These are phyloP conservation scores for Anolis sagrei DNA, from an alignment of 2,113 vertebrate genomes.

Conservation along the genomic window DNA sequence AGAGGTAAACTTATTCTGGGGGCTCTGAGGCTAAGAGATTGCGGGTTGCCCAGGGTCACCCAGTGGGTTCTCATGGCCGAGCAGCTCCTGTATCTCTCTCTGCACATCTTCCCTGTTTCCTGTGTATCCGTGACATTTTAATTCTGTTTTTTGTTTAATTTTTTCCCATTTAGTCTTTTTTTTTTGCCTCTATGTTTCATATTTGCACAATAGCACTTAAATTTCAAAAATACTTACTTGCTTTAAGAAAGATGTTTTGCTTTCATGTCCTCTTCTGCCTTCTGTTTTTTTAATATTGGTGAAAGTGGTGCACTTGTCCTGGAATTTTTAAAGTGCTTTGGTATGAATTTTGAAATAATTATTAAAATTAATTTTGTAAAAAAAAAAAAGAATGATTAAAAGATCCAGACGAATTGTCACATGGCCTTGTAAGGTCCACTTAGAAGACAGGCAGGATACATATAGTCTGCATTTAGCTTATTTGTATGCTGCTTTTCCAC, in stretches of 20 bases:
- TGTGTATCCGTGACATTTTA: neutral
- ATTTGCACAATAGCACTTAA: constrained; percentile 15
- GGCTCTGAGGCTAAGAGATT: too few species aligned
- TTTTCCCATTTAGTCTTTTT: neutral
- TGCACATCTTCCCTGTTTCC: neutral
- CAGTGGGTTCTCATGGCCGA: too few species aligned
- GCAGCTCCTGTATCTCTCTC: neutral
- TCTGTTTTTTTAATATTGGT: neutral
- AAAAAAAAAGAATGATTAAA: neutral
- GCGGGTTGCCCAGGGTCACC: too few species aligned
- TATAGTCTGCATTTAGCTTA: too few species aligned
- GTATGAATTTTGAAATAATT: neutral
- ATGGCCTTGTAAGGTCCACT: too few species aligned
- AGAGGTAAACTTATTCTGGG: too few species aligned
- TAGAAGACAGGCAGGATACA: too few species aligned
- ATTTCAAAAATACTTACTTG: neutral
- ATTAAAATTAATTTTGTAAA: neutral
- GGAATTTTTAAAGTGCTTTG: neutral
- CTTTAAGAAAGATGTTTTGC: neutral
- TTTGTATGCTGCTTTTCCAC: too few species aligned
- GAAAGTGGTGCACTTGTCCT: neutral
- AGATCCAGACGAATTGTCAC: too few species aligned
- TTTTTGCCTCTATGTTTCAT: neutral
- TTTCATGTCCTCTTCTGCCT: neutral
- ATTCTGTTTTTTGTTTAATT: neutral